phyloP scores from a whole-genome alignment of 2,888 invertebrate species.

The Philereme transversata region DNA sequence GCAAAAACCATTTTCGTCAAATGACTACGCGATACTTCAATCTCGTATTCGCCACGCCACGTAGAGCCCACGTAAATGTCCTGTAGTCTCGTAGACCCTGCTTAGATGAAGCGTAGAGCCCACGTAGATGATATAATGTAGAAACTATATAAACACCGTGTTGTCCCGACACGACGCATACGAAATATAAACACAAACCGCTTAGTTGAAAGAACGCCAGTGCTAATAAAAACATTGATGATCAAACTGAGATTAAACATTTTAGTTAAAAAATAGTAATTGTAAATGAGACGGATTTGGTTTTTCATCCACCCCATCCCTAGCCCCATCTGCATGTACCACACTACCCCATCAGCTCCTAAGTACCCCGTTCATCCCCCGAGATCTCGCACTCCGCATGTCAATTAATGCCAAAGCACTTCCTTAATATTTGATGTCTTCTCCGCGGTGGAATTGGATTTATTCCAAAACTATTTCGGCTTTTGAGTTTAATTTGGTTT shows the following conservation, averaged over 20 bases:
- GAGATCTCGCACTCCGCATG: constrained; percentile 43
- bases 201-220: too few species aligned
- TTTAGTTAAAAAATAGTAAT: neutral
- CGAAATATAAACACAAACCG: too few species aligned
- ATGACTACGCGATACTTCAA: too few species aligned
- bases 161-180: too few species aligned
- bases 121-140: too few species aligned
- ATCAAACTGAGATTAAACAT: neutral
- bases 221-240: neutral
- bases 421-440: constrained; percentile 40
- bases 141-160: too few species aligned
- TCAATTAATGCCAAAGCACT: constrained; percentile 46
- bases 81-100: too few species aligned
- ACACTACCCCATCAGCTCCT: constrained; percentile 33
- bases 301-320: constrained; percentile 3
- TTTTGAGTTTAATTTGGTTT: constrained; percentile 2
- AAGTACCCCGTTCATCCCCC: constrained; percentile 19
- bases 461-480: constrained; percentile 30
- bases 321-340: constrained; percentile 21
- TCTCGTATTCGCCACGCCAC: too few species aligned
- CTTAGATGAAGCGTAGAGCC: too few species aligned
- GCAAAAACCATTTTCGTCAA: too few species aligned
- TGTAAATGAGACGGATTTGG: neutral
- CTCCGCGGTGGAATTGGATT: constrained; percentile 29
- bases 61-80: too few species aligned